Evolutionary conservation across 1,140 invertebrate genomes (phyloP), one percentile per base, ranked within the genome.

Genomic region (Phenacoccus solenopsis): DNA sequence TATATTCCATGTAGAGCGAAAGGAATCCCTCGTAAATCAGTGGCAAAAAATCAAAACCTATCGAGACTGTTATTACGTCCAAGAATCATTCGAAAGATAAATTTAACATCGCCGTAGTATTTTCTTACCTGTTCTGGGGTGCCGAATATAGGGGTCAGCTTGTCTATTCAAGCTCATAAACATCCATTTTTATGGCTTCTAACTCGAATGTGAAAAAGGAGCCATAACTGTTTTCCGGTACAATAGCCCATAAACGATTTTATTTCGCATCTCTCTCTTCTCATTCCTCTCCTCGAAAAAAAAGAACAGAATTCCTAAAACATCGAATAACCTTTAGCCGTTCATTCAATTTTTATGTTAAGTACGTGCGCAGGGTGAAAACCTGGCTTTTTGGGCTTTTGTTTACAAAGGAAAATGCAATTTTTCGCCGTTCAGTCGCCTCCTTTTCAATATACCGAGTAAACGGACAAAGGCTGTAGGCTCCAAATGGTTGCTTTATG

Each of bases 331-430:
- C 38, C 38, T 49, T 49, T 49, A 10, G 20, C 38, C 20, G 38
- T 49, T 49, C 38, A 49, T 49, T 49, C 38, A 49, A 49, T 49
- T 49, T 49, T 49, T 49, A 49, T 49, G 38, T 49, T 49, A 49
- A 49, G 38, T 49, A 49, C 38, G 38, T 49, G 38, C 38, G 16
- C 38, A 49, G 38, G 38, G 38, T 49, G 38, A 49, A 49, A 49
- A 49, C 12, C 38, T 49, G 38, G 38, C 38, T 49, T 49, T 49
- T 49, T n/a, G 38, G 38, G 4, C 38, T 49, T 49, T 49, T 49
- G 38, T 49, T 49, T 49, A 49, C 38, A 49, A 49, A 49, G 38
- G 12, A n/a, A 49, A 49, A 49, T 49, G 20, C 38, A 49, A 49
- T 49, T 49, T 49, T 49, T 49, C 38, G 38, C 20, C 38, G 38